phyloP scores from a whole-genome alignment of 2,888 invertebrate genomes.

The Sthenelais limicola region DNA sequence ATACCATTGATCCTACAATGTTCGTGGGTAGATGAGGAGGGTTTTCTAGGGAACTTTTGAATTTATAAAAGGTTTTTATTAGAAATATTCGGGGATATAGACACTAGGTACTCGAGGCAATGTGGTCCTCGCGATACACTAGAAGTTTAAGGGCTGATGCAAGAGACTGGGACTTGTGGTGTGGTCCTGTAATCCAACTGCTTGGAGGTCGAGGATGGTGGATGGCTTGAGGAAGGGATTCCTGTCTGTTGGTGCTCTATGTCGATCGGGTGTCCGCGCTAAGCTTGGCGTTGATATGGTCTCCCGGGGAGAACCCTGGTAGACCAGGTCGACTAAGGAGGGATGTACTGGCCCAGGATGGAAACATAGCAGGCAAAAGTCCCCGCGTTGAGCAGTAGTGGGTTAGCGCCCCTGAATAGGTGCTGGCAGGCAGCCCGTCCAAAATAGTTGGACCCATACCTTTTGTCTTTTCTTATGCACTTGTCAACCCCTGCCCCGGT shows the following conservation, averaged over 20 bases:
- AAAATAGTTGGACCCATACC: constrained; percentile 84
- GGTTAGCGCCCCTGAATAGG: constrained; percentile 98
- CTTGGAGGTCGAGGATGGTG: constrained; percentile 92
- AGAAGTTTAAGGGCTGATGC: constrained; percentile 29
- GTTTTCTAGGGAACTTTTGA: too few relatives aligned
- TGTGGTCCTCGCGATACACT: too few relatives aligned
- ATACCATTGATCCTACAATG: too few relatives aligned
- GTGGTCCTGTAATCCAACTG: constrained; percentile 98
- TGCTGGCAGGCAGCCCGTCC: constrained; percentile 83
- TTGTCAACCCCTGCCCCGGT: too few relatives aligned
- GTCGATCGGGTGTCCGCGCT: constrained; percentile 92
- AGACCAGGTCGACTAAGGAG: constrained; percentile 95
- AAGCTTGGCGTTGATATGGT: constrained; percentile 98
- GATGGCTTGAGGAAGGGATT: constrained; percentile 93
- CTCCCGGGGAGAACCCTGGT: constrained; percentile 86
- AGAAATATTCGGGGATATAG: too few relatives aligned
- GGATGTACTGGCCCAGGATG: constrained; percentile 98
- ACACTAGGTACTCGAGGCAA: too few relatives aligned
- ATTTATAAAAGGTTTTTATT: too few relatives aligned
- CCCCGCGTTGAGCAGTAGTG: constrained; percentile 98
- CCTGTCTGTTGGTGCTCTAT: constrained; percentile 79
- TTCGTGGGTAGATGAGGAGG: too few relatives aligned
- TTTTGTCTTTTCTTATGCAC: constrained; percentile 77
- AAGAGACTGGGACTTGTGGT: constrained; percentile 90
- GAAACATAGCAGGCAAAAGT: constrained; percentile 99